phyloP scores from a whole-genome alignment of 2,113 vertebrate genomes.

The Lasiurus borealis region DNA sequence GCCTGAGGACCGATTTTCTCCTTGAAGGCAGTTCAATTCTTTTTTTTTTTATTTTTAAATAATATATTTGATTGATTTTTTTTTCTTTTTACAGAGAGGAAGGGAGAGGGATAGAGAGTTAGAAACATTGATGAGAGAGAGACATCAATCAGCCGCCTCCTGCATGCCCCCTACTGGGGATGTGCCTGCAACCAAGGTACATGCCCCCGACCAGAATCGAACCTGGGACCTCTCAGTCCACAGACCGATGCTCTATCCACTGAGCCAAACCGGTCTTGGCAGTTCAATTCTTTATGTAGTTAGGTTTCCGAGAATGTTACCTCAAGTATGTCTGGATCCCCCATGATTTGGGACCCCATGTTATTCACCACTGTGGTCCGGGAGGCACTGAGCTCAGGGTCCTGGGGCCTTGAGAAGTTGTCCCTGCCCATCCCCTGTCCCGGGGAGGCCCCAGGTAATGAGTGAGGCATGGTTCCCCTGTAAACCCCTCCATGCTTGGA shows the following conservation, averaged over 20 bases:
- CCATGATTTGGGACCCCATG: not conserved
- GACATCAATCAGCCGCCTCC: too few relatives aligned
- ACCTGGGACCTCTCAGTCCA: too few relatives aligned
- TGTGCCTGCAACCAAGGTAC: too few relatives aligned
- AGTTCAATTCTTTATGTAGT: not conserved
- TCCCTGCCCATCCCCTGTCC: not conserved
- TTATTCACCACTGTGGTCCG: not conserved
- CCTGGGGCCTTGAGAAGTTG: not conserved
- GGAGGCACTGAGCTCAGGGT: not conserved
- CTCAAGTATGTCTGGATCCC: not conserved
- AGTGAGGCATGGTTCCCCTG: not conserved
- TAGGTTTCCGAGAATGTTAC: conserved; percentile 48
- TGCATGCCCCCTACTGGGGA: too few relatives aligned
- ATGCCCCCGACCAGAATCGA: too few relatives aligned
- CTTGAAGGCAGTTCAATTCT: not conserved
- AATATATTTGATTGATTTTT: too few relatives aligned
- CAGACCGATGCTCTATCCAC: too few relatives aligned
- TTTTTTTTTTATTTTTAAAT: too few relatives aligned
- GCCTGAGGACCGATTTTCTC: not conserved
- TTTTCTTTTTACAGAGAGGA: too few relatives aligned
- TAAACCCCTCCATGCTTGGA: conserved; percentile 7
- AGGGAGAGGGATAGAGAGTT: too few relatives aligned
- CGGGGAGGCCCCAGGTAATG: not conserved
- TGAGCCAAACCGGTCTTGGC: too few relatives aligned
- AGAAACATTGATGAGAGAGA: too few relatives aligned